Percentiles rank a stretch among this genome's conserved stretches.
These are phyloP conservation scores for Artemia sinica DNA, from an alignment of 2,888 invertebrate species.

Conservation along the genomic window DNA sequence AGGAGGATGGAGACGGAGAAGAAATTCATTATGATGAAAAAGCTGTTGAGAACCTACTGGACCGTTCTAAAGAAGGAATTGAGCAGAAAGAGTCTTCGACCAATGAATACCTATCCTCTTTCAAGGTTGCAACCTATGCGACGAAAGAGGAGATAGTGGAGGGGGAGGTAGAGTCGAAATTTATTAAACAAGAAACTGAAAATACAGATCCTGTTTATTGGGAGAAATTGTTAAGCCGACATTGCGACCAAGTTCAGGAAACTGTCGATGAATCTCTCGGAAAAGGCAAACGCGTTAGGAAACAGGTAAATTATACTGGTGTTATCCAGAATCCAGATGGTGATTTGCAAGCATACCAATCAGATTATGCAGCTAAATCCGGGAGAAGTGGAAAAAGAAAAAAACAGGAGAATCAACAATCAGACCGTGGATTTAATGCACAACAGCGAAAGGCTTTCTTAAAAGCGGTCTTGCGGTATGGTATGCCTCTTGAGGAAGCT, in stretches of 20 bases:
- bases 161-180: slow-evolving; percentile 84
- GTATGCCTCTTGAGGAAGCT: slow-evolving; percentile 98
- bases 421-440: slow-evolving; percentile 89
- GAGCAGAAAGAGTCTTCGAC: slow-evolving; percentile 33
- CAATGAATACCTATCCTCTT: no score
- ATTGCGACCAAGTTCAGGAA: slow-evolving; percentile 98
- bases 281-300: slow-evolving; percentile 79
- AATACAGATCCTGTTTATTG: slow-evolving; percentile 98
- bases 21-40: slow-evolving; percentile 38
- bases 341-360: slow-evolving; percentile 95
- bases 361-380: slow-evolving; percentile 81
- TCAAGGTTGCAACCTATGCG: no score
- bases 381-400: slow-evolving; percentile 35
- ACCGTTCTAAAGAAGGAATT: slow-evolving; percentile 37
- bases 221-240: slow-evolving; percentile 93
- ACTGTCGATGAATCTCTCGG: slow-evolving; percentile 66
- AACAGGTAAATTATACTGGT: slow-evolving; percentile 80
- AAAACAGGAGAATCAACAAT: slow-evolving; percentile 26
- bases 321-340: slow-evolving; percentile 48
- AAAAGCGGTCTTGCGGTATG: slow-evolving; percentile 98
- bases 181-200: slow-evolving; percentile 94
- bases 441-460: slow-evolving; percentile 95
- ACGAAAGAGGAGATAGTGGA: slow-evolving; percentile 34
- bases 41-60: slow-evolving; percentile 38
- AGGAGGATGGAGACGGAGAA: slow-evolving; percentile 34